Percentiles rank a stretch among this genome's conserved stretches.
Conservation (phyloP, 2,797 vertebrate genomes). For the Pipistrellus pygmaeus region DNA sequence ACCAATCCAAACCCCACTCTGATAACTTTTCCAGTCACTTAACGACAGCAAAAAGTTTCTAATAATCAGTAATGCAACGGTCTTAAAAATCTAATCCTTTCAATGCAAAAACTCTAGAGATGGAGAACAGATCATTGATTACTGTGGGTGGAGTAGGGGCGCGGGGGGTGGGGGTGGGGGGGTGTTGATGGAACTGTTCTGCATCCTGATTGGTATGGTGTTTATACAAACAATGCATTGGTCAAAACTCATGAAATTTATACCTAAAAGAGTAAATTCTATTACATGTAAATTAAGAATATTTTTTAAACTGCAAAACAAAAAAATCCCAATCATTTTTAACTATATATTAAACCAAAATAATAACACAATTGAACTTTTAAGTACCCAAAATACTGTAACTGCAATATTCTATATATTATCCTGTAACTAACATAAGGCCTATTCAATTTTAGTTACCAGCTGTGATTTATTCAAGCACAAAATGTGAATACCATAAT, state of each 20-base stretch:
- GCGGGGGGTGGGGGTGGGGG: rapidly evolving
- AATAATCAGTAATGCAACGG: not conserved
- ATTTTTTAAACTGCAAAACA: constrained; percentile 7
- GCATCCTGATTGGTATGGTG: not conserved
- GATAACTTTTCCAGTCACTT: not conserved
- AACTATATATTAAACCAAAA: constrained; percentile 41
- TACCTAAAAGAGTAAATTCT: not conserved
- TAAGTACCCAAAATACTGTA: not conserved
- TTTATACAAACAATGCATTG: not conserved
- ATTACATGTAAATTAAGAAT: not conserved
- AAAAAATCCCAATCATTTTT: not conserved
- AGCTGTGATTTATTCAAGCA: constrained; percentile 52
- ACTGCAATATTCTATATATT: not conserved
- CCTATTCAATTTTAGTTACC: constrained; percentile 44
- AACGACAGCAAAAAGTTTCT: not conserved
- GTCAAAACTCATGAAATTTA: constrained; percentile 16
- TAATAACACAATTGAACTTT: constrained; percentile 2
- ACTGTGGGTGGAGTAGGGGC: not conserved
- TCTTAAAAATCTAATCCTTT: constrained; percentile 56
- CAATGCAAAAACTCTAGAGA: not conserved
- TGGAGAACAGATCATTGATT: not conserved
- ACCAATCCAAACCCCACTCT: not conserved
- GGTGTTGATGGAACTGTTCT: not conserved
- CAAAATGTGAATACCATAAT: constrained; percentile 23
- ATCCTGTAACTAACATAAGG: not conserved